Conservation (phyloP, 2,797 vertebrate genomes). For the Triplophysa yarkandensis region DNA sequence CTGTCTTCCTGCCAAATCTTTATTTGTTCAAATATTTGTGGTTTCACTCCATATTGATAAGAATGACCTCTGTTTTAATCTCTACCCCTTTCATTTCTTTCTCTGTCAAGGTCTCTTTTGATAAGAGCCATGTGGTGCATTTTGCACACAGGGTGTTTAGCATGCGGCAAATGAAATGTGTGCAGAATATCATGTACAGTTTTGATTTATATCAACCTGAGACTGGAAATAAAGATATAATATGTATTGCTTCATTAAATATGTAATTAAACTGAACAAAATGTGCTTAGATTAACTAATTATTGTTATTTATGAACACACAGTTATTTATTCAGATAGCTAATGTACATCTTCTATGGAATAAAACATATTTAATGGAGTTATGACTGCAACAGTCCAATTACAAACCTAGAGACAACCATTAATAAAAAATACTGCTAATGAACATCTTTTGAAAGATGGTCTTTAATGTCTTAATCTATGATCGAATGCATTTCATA, state of each 20-base stretch:
- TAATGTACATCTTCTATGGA: too few species aligned
- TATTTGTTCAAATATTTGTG: conserved; percentile 2
- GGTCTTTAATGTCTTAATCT: too few species aligned
- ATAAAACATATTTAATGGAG: too few species aligned
- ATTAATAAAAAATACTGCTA: too few species aligned
- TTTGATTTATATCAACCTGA: not conserved
- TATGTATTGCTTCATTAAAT: not conserved
- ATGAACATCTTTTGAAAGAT: too few species aligned
- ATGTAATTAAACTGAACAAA: not conserved
- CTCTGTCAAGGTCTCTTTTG: not conserved
- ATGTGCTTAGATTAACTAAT: not conserved
- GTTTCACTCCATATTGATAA: conserved; percentile 2
- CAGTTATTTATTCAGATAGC: too few species aligned
- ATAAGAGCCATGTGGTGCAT: not conserved
- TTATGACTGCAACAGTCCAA: too few species aligned
- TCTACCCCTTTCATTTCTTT: not conserved
- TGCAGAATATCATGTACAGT: not conserved
- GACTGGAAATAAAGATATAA: not conserved
- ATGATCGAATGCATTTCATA: too few species aligned
- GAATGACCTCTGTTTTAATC: not conserved
- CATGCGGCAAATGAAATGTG: not conserved
- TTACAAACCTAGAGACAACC: too few species aligned
- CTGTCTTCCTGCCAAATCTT: not conserved
- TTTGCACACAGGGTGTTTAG: not conserved
- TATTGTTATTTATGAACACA: too few species aligned